A percentile compares a stretch with the other conserved stretches of the same genome.
These are phyloP conservation scores for Eupithecia abbreviata DNA, from an alignment of 2,888 invertebrate genomes.

Conservation along the genomic window DNA sequence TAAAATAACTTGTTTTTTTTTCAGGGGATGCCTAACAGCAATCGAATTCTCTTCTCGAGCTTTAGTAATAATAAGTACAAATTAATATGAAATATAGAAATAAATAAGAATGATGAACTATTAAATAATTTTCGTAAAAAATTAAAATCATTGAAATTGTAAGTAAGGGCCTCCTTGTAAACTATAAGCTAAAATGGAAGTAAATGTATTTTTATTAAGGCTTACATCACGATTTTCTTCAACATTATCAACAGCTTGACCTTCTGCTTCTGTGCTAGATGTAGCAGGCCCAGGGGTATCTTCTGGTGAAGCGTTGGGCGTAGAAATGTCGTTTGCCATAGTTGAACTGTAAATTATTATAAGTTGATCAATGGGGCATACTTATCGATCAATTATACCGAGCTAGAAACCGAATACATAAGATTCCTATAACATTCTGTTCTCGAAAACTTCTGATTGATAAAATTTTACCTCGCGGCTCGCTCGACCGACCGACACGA, in stretches of 20 bases:
- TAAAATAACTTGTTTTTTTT: background rate
- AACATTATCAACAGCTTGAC: constrained; percentile 31
- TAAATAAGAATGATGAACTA: no score
- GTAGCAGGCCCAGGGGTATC: constrained; percentile 32
- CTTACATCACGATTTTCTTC: constrained; percentile 28
- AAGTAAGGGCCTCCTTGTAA: background rate
- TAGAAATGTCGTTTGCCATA: constrained; percentile 43
- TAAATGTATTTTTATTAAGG: background rate
- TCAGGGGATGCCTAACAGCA: background rate
- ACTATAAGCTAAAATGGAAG: background rate
- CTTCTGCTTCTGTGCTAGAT: constrained; percentile 33
- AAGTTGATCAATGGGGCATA: background rate
- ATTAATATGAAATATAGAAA: no score
- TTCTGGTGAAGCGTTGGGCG: constrained; percentile 38
- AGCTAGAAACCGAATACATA: background rate
- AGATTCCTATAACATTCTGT: background rate
- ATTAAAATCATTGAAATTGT: background rate
- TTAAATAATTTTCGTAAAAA: background rate
- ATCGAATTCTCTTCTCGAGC: background rate
- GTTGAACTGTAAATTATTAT: constrained; percentile 27
- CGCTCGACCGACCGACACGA: background rate
- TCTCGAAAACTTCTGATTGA: background rate
- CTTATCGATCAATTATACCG: background rate
- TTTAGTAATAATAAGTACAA: no score
- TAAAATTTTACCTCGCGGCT: background rate